Conservation (phyloP, 2,888 invertebrate species). For the Apamea sordens region DNA sequence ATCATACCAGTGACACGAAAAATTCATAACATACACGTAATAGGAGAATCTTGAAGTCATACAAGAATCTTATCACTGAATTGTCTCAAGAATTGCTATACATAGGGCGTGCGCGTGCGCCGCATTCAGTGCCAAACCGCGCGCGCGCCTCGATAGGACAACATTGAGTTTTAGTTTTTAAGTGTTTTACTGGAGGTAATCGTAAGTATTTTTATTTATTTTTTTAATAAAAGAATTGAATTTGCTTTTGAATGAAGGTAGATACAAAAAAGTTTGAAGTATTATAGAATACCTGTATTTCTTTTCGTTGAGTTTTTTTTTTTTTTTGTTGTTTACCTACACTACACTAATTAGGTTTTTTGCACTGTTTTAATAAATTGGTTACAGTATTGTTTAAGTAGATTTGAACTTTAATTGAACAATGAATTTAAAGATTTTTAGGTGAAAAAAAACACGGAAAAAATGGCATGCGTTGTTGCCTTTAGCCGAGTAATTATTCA, state of each 20-base stretch:
- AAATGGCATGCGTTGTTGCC: background rate
- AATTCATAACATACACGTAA: constrained; percentile 40
- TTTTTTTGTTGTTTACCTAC: too few species aligned
- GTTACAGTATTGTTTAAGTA: background rate
- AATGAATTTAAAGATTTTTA: too few species aligned
- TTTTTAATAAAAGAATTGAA: background rate
- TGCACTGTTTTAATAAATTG: background rate
- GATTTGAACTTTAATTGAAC: too few species aligned
- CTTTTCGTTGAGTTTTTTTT: background rate
- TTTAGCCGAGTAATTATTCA: background rate
- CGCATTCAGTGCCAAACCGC: constrained; percentile 55
- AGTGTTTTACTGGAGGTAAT: constrained; percentile 42
- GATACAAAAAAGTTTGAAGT: background rate
- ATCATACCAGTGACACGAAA: constrained; percentile 17
- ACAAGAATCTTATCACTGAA: constrained; percentile 49
- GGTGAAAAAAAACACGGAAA: background rate
- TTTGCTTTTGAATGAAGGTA: background rate
- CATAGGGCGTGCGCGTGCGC: constrained; percentile 43
- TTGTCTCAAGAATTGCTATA: constrained; percentile 54
- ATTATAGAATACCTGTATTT: background rate
- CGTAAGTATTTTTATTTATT: constrained; percentile 35
- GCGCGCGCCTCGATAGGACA: constrained; percentile 44
- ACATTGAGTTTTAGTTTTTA: constrained; percentile 46
- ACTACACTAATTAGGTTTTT: background rate
- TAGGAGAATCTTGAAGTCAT: constrained; percentile 32